phyloP scores from a whole-genome alignment of 2,888 invertebrate genomes.

The Phragmatobia fuliginosa region DNA sequence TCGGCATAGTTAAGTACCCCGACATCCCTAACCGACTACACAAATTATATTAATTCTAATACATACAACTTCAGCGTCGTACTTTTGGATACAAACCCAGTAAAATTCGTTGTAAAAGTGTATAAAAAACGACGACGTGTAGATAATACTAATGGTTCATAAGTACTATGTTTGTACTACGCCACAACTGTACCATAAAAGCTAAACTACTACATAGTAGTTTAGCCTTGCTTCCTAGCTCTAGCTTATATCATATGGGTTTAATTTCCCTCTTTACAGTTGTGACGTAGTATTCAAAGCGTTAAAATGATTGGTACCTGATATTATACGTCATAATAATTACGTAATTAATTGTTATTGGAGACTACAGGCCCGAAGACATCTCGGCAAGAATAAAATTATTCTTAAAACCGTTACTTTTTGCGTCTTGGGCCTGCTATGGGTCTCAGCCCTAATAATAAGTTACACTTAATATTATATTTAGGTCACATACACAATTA shows the following conservation, averaged over 20 bases:
- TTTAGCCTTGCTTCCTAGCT: background rate
- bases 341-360: conserved; percentile 48
- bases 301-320: conserved; percentile 40
- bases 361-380: conserved; percentile 10
- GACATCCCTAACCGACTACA: conserved; percentile 38
- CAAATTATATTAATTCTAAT: conserved; percentile 39
- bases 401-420: background rate
- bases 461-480: conserved; percentile 52
- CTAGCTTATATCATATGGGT: background rate
- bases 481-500: conserved; percentile 55
- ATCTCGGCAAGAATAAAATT: background rate
- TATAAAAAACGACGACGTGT: conserved; percentile 76
- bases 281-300: conserved; percentile 32
- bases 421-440: background rate
- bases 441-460: conserved; percentile 48
- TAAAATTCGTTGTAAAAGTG: conserved; percentile 78
- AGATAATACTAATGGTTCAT: conserved; percentile 68
- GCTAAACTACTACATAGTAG: background rate
- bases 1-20: conserved; percentile 52
- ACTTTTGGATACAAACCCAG: conserved; percentile 35
- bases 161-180: conserved; percentile 62
- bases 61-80: conserved; percentile 27
- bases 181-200: conserved; percentile 20
- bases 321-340: conserved; percentile 45
- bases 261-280: conserved; percentile 1